Percentiles rank a stretch among this genome's conserved stretches.
These are phyloP conservation scores for Alethe diademata DNA, from an alignment of 2,113 vertebrate genomes.

Conservation along the genomic window DNA sequence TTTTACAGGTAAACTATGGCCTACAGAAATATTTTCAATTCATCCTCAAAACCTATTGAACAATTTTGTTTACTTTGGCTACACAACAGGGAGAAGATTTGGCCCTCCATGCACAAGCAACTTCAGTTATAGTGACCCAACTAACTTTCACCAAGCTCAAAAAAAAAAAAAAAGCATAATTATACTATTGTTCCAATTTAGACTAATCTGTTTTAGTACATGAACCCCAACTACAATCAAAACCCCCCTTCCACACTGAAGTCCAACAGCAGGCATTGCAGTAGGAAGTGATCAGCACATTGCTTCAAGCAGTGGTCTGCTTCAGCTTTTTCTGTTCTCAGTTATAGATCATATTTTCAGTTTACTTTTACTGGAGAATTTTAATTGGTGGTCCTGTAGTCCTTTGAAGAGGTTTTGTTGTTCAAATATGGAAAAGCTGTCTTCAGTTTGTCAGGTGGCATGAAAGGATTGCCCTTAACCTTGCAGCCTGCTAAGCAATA, in stretches of 20 bases:
- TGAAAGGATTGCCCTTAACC: slow-evolving; percentile 27
- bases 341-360: slow-evolving; percentile 59
- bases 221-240: slow-evolving; percentile 35
- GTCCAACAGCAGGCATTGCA: neutral
- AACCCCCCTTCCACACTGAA: neutral
- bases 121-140: neutral
- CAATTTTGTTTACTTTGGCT: neutral
- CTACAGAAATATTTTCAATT: neutral
- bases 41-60: neutral
- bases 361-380: slow-evolving; percentile 55
- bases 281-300: neutral
- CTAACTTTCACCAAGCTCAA: neutral
- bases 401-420: slow-evolving; percentile 63
- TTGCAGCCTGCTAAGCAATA: slow-evolving; percentile 23
- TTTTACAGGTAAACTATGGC: neutral
- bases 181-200: slow-evolving; percentile 42
- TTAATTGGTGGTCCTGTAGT: slow-evolving; percentile 65
- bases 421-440: slow-evolving; percentile 42
- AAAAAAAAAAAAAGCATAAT: neutral
- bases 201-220: slow-evolving; percentile 40
- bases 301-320: neutral
- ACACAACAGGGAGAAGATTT: neutral
- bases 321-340: slow-evolving; percentile 44
- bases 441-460: neutral
- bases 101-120: neutral